Base-by-base conservation (phyloP, 2,797 vertebrate species). In the Paramormyrops hopkinsi region DNA sequence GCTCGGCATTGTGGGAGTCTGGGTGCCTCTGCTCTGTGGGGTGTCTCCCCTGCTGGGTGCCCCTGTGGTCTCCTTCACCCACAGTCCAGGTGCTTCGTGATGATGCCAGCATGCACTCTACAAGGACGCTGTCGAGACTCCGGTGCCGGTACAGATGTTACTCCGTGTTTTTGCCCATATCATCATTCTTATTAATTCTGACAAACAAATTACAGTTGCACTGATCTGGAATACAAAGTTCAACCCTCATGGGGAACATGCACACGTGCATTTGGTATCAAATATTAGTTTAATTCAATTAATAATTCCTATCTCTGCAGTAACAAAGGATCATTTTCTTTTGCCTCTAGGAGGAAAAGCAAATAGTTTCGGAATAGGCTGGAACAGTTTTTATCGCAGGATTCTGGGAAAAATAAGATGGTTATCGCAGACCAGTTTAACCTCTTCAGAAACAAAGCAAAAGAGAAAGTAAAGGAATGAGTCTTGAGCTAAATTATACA, bases 1-100 rank as follows among this genome's bases (percentile, higher is more conserved):
- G 50, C 69, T 29, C 46, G 69, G 82, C 56, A 4, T 84, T 46
- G 84, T 89, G 90, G 88, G 83, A 59, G 89, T 90, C 59, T 89
- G 88, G 79, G 22, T 86, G 25, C 37, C 59, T 82, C 11, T 48
- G 22, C 88, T 41, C 79, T 50, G 88, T 82, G 22, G 59, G 79
- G 59, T 51, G 48, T 59, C 54, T n/a, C n/a, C 41, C 48, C n/a
- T 44, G 33, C 37, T 33, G 50, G 86, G 25, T 46, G 37, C 33
- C 51, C 50, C 29, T 48, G 65, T 2, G 65, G 86, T 54, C 54
- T 46, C 51, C 53, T 50, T 25, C 86, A 50, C 86, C 86, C 54
- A 83, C 76, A 5, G 54, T n/a, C 37, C 46, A 76, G 88, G 88
- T 79, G 46, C 33, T 37, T 33, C 25, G 12, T 59, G 79, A 73